Conservation (phyloP, 2,888 invertebrate genomes). For the Cyrtodaria siliqua region DNA sequence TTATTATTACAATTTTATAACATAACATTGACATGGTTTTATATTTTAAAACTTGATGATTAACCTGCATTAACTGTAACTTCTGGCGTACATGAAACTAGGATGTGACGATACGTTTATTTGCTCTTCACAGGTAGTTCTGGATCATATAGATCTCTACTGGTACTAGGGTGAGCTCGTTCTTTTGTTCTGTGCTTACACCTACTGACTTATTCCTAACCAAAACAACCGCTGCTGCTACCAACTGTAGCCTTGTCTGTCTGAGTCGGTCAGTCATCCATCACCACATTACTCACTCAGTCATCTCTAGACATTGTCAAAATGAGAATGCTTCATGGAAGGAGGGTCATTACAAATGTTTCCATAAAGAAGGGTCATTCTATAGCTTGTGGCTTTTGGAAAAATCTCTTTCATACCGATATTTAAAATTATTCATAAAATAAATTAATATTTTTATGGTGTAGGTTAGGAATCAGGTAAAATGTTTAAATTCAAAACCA, state of each 20-base stretch:
- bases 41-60: too few relatives aligned
- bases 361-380: too few relatives aligned
- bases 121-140: slow-evolving; percentile 77
- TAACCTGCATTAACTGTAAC: too few relatives aligned
- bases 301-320: slow-evolving; percentile 9
- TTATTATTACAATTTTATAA: too few relatives aligned
- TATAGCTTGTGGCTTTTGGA: too few relatives aligned
- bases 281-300: slow-evolving; percentile 17
- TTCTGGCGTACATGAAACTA: slow-evolving; percentile 47
- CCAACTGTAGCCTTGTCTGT: slow-evolving; percentile 24
- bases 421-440: too few relatives aligned
- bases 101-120: slow-evolving; percentile 59
- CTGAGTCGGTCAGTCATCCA: slow-evolving; percentile 10
- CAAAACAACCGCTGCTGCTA: slow-evolving; percentile 11
- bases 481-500: too few relatives aligned
- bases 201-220: slow-evolving; percentile 58
- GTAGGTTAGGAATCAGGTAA: too few relatives aligned
- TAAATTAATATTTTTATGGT: too few relatives aligned
- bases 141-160: slow-evolving; percentile 81
- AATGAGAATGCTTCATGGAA: slow-evolving; percentile 12
- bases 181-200: slow-evolving; percentile 66
- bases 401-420: too few relatives aligned
- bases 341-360: too few relatives aligned
- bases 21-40: slow-evolving; percentile 1
- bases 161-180: slow-evolving; percentile 76